Conservation (phyloP, 2,888 invertebrate genomes). For the Nasonia oneida region DNA sequence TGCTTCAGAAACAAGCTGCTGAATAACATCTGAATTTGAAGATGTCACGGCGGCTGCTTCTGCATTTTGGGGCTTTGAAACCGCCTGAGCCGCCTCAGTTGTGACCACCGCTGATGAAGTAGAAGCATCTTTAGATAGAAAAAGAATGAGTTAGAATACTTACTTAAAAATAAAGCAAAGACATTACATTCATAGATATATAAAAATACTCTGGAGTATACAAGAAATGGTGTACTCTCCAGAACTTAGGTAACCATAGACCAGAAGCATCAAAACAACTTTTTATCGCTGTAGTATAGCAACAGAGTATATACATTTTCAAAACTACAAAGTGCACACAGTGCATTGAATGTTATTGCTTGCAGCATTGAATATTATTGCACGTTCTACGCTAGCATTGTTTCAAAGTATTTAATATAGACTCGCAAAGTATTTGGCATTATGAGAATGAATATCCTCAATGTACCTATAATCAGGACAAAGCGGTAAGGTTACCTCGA, state of each 20-base stretch:
- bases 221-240: not conserved
- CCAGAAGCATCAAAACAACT: not conserved
- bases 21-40: constrained; percentile 81
- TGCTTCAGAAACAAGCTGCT: constrained; percentile 83
- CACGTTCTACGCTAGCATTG: not conserved
- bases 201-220: too few relatives aligned
- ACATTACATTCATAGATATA: too few relatives aligned
- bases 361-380: not conserved
- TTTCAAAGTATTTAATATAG: not conserved
- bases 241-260: not conserved
- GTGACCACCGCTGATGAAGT: constrained; percentile 62
- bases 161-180: not conserved
- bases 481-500: constrained; percentile 81
- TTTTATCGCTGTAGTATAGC: not conserved
- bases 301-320: not conserved
- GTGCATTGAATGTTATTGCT: too few relatives aligned
- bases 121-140: constrained; percentile 66
- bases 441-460: not conserved
- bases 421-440: not conserved
- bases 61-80: constrained; percentile 66
- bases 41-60: constrained; percentile 75
- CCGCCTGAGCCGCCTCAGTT: constrained; percentile 65
- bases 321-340: not conserved
- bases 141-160: not conserved
- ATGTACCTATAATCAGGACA: not conserved